Evolutionary conservation across 2,113 vertebrate species (phyloP).

Genomic region (Tricholaema leucomelas): DNA sequence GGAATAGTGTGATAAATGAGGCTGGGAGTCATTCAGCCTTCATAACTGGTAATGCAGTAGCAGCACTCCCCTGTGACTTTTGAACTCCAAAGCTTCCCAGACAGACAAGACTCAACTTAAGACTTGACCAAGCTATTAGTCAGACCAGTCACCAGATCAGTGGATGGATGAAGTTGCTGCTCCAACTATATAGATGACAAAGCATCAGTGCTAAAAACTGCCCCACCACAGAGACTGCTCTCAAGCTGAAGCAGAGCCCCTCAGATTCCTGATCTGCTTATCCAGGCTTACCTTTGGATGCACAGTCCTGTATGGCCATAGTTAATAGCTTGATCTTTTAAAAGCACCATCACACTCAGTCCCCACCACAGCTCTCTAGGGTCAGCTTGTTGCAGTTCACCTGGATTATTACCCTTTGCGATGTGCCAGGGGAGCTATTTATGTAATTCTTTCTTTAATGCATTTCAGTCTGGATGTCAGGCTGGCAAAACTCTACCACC

Average conservation of each 20-base stretch:
- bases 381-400: not conserved
- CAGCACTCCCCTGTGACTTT: not conserved
- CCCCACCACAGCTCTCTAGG: not conserved
- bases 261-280: not conserved
- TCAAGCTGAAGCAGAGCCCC: not conserved
- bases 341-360: not conserved
- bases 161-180: accelerated
- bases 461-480: not conserved
- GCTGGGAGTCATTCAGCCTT: not conserved
- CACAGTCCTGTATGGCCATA: not conserved
- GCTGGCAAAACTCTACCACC: not conserved
- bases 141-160: not conserved
- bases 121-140: not conserved
- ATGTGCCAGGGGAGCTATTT: not conserved
- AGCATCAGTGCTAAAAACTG: accelerated
- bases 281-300: not conserved
- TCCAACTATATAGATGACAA: not conserved
- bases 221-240: not conserved
- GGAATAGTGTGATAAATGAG: not conserved
- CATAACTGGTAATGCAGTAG: accelerated
- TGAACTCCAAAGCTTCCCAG: not conserved
- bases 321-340: not conserved
- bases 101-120: not conserved
- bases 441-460: not conserved
- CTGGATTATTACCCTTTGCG: not conserved